phyloP scores from a whole-genome alignment of 2,797 vertebrate species.

The Acrossocheilus wenchowensis region DNA sequence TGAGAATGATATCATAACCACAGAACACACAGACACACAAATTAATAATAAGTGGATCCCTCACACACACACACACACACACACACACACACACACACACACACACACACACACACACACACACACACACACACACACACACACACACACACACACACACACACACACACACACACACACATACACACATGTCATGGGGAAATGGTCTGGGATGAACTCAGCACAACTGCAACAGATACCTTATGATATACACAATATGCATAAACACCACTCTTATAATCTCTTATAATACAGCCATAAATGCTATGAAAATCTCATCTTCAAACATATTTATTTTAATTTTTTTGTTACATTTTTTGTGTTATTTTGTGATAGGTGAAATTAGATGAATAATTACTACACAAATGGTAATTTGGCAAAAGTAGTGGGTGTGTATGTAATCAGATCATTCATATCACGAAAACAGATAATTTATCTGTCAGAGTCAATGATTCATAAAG shows the following conservation, averaged over 20 bases:
- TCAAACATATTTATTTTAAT: neutral
- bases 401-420: neutral
- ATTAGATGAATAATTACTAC: neutral
- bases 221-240: conserved; percentile 12
- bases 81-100: conserved; percentile 54
- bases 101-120: conserved; percentile 55
- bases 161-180: conserved; percentile 55
- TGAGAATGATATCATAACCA: conserved; percentile 87
- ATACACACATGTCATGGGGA: conserved; percentile 7
- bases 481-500: neutral
- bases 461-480: neutral
- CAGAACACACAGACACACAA: conserved; percentile 75
- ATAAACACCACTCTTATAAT: neutral
- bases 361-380: neutral
- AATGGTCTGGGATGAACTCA: conserved; percentile 18
- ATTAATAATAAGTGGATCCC: conserved; percentile 32
- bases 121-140: conserved; percentile 1
- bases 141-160: conserved; percentile 52
- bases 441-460: too few relatives aligned
- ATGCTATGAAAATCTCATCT: neutral
- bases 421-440: neutral
- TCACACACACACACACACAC: neutral
- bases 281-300: neutral
- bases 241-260: neutral
- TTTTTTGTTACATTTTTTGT: neutral